A percentile compares a stretch with the other conserved stretches of the same genome.
Conservation (phyloP, 2,888 invertebrate genomes). For the Philopedon plagiatum region DNA sequence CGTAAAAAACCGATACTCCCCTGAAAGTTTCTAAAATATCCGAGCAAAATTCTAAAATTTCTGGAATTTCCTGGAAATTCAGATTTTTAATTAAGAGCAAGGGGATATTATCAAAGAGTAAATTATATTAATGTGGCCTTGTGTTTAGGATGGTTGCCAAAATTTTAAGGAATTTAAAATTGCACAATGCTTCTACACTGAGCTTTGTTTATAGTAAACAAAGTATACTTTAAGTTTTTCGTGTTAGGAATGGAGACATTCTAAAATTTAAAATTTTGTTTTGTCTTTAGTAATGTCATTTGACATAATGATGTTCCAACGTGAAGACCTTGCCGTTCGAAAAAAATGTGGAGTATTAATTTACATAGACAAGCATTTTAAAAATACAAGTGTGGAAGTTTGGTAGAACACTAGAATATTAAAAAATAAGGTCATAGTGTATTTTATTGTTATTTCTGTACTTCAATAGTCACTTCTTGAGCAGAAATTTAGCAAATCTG, state of each 20-base stretch:
- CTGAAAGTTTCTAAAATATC: background rate
- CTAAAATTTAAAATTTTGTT: background rate
- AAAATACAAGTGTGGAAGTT: too few relatives aligned
- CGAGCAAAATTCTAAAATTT: background rate
- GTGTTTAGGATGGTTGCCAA: slow-evolving; percentile 14
- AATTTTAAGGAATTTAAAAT: slow-evolving; percentile 10
- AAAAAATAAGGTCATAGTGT: too few relatives aligned
- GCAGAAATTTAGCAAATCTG: too few relatives aligned
- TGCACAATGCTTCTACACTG: slow-evolving; percentile 12
- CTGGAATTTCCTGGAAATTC: background rate
- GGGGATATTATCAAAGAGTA: background rate
- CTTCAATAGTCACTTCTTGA: too few relatives aligned
- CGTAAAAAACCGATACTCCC: slow-evolving; percentile 14
- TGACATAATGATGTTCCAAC: too few relatives aligned
- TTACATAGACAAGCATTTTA: too few relatives aligned
- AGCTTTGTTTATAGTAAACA: slow-evolving; percentile 11
- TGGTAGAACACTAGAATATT: too few relatives aligned
- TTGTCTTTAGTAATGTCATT: too few relatives aligned
- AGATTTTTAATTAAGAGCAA: slow-evolving; percentile 8
- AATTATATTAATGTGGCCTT: slow-evolving; percentile 15
- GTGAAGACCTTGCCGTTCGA: too few relatives aligned
- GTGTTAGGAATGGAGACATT: background rate
- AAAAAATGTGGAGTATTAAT: too few relatives aligned
- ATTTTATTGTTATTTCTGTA: too few relatives aligned
- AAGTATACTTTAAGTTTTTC: background rate